Conservation (phyloP, 30 jellyfish, hydroid and myxozoan species). For the Turritopsis dohrnii region DNA sequence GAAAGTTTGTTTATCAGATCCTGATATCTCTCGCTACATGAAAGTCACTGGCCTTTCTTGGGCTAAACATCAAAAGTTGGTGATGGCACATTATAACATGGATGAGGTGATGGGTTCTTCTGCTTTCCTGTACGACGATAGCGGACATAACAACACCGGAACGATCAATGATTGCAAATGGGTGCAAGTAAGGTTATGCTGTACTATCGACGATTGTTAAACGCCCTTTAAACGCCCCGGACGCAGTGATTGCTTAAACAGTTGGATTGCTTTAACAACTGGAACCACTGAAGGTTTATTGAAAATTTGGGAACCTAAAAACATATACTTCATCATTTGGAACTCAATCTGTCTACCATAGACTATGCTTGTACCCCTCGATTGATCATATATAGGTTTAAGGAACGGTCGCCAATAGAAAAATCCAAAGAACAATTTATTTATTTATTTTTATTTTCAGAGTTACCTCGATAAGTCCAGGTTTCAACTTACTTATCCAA, state of each 20-base stretch:
- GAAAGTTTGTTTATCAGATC: slow-evolving; percentile 48
- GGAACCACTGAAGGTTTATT: no score
- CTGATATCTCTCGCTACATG: slow-evolving; percentile 62
- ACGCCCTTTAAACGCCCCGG: no score
- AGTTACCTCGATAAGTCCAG: slow-evolving; percentile 16
- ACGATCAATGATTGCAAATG: slow-evolving; percentile 28
- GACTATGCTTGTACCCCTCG: no score
- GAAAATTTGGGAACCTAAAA: not conserved
- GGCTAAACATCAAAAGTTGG: slow-evolving; percentile 75
- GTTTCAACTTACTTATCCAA: slow-evolving; percentile 8
- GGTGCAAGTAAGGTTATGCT: slow-evolving; percentile 48
- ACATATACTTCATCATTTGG: not conserved
- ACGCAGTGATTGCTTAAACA: no score
- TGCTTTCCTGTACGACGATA: slow-evolving; percentile 36
- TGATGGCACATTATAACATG: slow-evolving; percentile 56
- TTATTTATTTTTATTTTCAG: not conserved
- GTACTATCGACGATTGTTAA: no score
- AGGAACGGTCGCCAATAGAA: no score
- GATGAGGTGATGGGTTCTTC: slow-evolving; percentile 53
- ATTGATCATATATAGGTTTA: no score
- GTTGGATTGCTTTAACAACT: no score
- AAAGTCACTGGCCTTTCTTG: slow-evolving; percentile 70
- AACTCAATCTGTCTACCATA: not conserved
- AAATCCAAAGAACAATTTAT: no score
- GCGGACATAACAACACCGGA: slow-evolving; percentile 58